Percentiles rank a stretch among this genome's conserved stretches.
Evolutionary conservation across 2,113 vertebrate genomes (phyloP).

Genomic region (Scomber japonicus): DNA sequence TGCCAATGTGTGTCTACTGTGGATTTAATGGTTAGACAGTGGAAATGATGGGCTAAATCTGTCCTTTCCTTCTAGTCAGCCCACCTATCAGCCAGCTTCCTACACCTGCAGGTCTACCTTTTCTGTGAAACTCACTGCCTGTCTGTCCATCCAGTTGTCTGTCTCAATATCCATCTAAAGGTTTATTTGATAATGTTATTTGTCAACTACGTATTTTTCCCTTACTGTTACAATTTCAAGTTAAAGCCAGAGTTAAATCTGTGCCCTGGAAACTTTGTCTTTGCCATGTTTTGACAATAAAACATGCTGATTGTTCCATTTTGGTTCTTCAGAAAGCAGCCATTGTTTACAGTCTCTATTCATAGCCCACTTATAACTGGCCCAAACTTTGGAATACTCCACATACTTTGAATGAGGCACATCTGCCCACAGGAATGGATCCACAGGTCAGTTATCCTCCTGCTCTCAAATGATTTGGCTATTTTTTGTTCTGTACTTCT

Average conservation of each 20-base stretch:
- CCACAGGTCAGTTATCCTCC: conserved; percentile 22
- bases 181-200: neutral
- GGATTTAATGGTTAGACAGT: conserved; percentile 43
- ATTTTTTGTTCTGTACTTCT: conserved; percentile 3
- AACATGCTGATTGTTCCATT: conserved; percentile 33
- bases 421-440: conserved; percentile 46
- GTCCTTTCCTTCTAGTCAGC: conserved; percentile 37
- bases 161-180: neutral
- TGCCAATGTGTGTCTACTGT: conserved; percentile 26
- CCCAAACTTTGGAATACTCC: conserved; percentile 25
- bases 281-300: conserved; percentile 9
- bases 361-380: conserved; percentile 40
- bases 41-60: conserved; percentile 44
- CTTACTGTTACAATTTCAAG: neutral
- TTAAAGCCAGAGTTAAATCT: neutral
- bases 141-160: conserved; percentile 7
- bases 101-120: conserved; percentile 45
- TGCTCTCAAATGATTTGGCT: conserved; percentile 21
- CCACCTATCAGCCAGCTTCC: conserved; percentile 46
- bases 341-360: conserved; percentile 48
- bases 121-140: neutral
- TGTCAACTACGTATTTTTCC: neutral
- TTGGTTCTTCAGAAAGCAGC: conserved; percentile 28
- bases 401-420: conserved; percentile 38
- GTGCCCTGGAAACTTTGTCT: neutral